Conservation (phyloP, 37 sponge, comb jelly and placozoan genomes). For the Theonella swinhoei region DNA sequence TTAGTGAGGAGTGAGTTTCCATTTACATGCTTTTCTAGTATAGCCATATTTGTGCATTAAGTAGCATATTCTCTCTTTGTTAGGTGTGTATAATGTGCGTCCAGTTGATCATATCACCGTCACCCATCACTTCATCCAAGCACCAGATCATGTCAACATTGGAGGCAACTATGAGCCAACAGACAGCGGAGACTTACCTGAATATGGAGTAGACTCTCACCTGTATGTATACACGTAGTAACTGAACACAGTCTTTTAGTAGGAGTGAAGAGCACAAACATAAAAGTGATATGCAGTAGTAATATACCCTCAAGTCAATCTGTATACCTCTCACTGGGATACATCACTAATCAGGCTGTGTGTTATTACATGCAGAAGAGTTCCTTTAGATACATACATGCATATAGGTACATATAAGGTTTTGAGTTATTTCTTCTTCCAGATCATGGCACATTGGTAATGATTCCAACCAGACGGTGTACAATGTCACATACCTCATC, state of each 20-base stretch:
- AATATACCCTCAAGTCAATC: no score
- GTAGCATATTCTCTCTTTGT: not conserved
- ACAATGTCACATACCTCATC: slow-evolving; percentile 71
- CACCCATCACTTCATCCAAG: slow-evolving; percentile 61
- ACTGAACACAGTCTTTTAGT: no score
- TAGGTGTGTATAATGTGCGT: slow-evolving; percentile 43
- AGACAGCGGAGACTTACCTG: not conserved
- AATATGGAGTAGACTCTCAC: not conserved
- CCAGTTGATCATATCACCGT: slow-evolving; percentile 21
- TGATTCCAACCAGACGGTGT: slow-evolving; percentile 28
- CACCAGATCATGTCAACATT: slow-evolving; percentile 63
- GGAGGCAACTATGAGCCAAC: slow-evolving; percentile 57
- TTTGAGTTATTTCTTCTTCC: not conserved
- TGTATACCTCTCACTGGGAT: no score
- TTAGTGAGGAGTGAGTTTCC: no score
- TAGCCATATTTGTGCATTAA: not conserved
- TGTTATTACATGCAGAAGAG: no score
- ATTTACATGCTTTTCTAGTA: not conserved
- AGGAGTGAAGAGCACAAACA: no score
- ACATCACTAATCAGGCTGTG: no score
- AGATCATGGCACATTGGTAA: slow-evolving; percentile 86
- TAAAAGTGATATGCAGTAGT: no score
- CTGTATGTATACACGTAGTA: slow-evolving; percentile 30
- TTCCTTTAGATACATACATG: no score
- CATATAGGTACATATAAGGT: not conserved